These are phyloP conservation scores for Erpobdella octoculata DNA, from an alignment of 2,888 invertebrate species.

Conservation along the genomic window DNA sequence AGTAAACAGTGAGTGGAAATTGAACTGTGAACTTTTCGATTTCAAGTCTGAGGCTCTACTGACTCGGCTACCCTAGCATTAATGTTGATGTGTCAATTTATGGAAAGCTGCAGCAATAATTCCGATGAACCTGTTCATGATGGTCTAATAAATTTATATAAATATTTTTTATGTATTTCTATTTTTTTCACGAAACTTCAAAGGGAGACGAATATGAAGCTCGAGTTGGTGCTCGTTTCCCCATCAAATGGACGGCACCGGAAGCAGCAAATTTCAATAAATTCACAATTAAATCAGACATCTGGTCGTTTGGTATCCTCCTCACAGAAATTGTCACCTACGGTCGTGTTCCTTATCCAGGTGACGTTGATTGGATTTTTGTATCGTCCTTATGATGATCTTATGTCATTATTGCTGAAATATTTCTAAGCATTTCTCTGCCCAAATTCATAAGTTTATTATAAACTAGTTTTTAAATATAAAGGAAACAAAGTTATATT, in stretches of 20 bases:
- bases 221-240: conserved; percentile 91
- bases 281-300: conserved; percentile 98
- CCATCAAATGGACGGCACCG: conserved; percentile 99
- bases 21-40: too few relatives aligned
- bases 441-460: not conserved
- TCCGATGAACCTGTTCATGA: too few relatives aligned
- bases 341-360: conserved; percentile 97
- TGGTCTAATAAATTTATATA: too few relatives aligned
- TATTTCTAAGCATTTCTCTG: not conserved
- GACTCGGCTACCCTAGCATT: too few relatives aligned
- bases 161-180: too few relatives aligned
- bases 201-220: conserved; percentile 98
- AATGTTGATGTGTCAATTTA: too few relatives aligned
- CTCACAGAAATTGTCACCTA: conserved; percentile 96
- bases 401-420: not conserved
- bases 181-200: not conserved
- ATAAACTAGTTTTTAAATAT: too few relatives aligned
- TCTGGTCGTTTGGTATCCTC: conserved; percentile 98
- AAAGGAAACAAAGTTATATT: too few relatives aligned
- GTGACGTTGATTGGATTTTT: conserved; percentile 54
- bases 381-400: not conserved
- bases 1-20: too few relatives aligned
- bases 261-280: conserved; percentile 99
- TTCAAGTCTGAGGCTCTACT: too few relatives aligned
- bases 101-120: too few relatives aligned